Conservation (phyloP, 35 echinoderm and acorn worm genomes). For the Anneissia japonica region DNA sequence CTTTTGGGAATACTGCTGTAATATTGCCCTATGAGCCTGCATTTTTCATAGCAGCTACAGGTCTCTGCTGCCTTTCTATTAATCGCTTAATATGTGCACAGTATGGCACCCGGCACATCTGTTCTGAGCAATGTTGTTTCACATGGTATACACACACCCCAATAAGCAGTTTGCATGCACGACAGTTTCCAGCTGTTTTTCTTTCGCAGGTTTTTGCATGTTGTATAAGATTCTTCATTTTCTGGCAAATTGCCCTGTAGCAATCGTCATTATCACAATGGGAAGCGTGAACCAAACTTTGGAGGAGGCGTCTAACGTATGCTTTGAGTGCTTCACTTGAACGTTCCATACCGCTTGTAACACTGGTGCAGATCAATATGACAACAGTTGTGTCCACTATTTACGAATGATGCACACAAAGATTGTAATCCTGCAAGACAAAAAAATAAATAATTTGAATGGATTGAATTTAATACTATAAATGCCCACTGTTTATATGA, state of each 20-base stretch:
- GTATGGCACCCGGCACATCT: conserved; percentile 94
- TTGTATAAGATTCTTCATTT: conserved; percentile 96
- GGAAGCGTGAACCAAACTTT: conserved; percentile 92
- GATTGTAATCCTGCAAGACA: conserved; percentile 77
- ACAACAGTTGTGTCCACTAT: conserved; percentile 74
- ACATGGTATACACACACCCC: conserved; percentile 94
- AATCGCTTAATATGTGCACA: conserved; percentile 97
- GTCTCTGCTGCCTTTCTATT: no score
- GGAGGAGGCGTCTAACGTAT: conserved; percentile 90
- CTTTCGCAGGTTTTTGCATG: conserved; percentile 92
- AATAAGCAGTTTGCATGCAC: conserved; percentile 98
- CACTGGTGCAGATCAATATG: conserved; percentile 77
- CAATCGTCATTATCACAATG: conserved; percentile 96
- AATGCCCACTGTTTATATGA: conserved; percentile 75
- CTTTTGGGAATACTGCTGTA: no score
- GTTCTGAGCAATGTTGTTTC: conserved; percentile 93
- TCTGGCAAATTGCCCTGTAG: conserved; percentile 85
- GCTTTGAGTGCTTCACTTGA: conserved; percentile 82
- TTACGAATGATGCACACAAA: conserved; percentile 74
- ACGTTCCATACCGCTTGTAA: conserved; percentile 41
- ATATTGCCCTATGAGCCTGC: no score
- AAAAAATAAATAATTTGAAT: no score
- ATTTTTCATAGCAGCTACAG: no score
- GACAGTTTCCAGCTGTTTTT: conserved; percentile 93
- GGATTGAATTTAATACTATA: no score